Base-by-base conservation (phyloP, 1,140 invertebrate species). In the Propsilocerus akamusi region DNA sequence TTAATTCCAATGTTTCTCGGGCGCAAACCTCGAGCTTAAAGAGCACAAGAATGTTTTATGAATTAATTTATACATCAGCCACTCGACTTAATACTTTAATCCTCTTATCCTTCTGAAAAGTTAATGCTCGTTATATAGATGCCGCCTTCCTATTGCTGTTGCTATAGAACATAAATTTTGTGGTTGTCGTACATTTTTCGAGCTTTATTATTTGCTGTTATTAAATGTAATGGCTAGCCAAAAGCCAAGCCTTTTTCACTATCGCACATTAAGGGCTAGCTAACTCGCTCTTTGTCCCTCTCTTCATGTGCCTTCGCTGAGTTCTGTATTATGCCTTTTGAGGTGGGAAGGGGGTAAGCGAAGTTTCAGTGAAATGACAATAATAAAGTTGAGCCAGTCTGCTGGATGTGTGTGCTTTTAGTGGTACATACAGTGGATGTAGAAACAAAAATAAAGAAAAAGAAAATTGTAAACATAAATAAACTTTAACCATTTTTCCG, bases 21-120 rank as follows among this genome's bases (percentile, higher is more conserved):
- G n/a, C n/a, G n/a, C n/a, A n/a, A n/a, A n/a, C n/a, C n/a, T n/a
- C n/a, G n/a, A n/a, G n/a, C n/a, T n/a, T n/a, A n/a, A n/a, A n/a
- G n/a, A n/a, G n/a, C n/a, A n/a, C n/a, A n/a, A n/a, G 32, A 41
- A 41, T 41, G 34, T 17, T 41, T 41, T 41, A 41, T 41, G 34
- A 41, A 41, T 41, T 41, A 41, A 41, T 41, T 41, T 41, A 41
- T 41, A 41, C 22, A 41, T 41, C 34, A 41, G 34, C 34, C 34
- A 41, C 34, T 41, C 34, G 22, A 41, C n/a, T 41, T 41, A 41
- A 41, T 41, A 41, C 34, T 17, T 20, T 41, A 41, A 41, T 41
- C 34, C 34, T 41, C 34, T 41, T 41, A 41, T 41, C 34, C 34
- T 41, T 14, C 14, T n/a, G n/a, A n/a, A n/a, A n/a, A n/a, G n/a